Base-by-base conservation (phyloP, 2,888 invertebrate genomes). In the Tetranychus piercei region DNA sequence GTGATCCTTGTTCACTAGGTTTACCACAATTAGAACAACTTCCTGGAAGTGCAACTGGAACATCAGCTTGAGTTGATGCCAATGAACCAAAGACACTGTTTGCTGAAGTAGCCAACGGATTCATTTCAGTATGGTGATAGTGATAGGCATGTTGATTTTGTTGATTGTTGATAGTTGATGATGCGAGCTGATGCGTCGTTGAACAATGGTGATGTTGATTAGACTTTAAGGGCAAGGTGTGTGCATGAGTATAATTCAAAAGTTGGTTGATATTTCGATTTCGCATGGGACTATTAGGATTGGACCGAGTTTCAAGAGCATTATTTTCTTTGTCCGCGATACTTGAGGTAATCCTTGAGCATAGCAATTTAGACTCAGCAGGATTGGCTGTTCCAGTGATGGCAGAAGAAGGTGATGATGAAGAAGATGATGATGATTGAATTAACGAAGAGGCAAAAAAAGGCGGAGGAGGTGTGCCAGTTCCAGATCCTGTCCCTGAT, bases 381-480 rank as follows among this genome's bases (percentile, higher is more conserved):
- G 18, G 65, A n/a, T 18, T 65, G 65, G 18, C 65, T n/a, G 20
- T 20, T 34, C 34, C 34, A 34, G 34, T 34, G 34, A 34, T 34
- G 34, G 34, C 34, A 34, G 34, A 34, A 34, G 34, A 34, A 34
- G 34, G 34, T 34, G 34, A 34, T 34, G 34, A 34, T 34, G 34
- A 34, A 5, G 34, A 34, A 34, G 34, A 34, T 34, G 34, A 34
- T 4, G 34, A 34, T 34, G 34, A 34, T 34, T 34, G 34, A 34
- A 34, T 34, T 34, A 34, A 34, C 34, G 34, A 34, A 34, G 34
- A 34, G 20, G 18, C 18, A 65, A 20, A 65, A 18, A 65, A 18
- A n/a, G 65, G 65, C 15, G 71, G 71, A 15, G 71, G 71, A 22
- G 71, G 71, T n/a, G 71, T 71, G 18, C 71, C 71, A 22, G 71